Percentiles rank a stretch among this genome's conserved stretches.
These are phyloP conservation scores for Tethya wilhelma DNA, from an alignment of 37 sponge, comb jelly and placozoan species.

Conservation along the genomic window DNA sequence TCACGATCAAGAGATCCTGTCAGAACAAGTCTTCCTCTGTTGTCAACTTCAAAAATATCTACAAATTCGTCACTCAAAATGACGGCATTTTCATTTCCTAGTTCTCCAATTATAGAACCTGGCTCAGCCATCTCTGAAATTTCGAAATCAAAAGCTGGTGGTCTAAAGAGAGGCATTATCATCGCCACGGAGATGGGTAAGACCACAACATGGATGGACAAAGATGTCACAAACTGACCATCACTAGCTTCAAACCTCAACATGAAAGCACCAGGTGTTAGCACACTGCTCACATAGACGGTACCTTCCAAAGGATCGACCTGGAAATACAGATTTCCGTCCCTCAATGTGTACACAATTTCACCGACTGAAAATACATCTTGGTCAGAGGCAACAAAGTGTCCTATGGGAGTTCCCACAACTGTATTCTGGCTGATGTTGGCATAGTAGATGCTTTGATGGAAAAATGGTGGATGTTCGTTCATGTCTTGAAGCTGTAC, in stretches of 20 bases:
- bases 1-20: conserved; percentile 43
- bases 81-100: neutral
- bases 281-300: conserved; percentile 14
- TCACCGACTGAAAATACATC: conserved; percentile 26
- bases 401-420: conserved; percentile 46
- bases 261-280: neutral
- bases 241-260: conserved; percentile 56
- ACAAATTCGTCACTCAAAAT: neutral
- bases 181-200: neutral
- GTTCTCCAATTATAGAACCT: conserved; percentile 2
- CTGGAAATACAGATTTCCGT: conserved; percentile 17
- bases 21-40: conserved; percentile 25
- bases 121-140: conserved; percentile 4
- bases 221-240: conserved; percentile 14
- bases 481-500: conserved; percentile 50
- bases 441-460: conserved; percentile 11
- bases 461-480: conserved; percentile 56
- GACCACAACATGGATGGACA: conserved; percentile 19
- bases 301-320: conserved; percentile 50
- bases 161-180: conserved; percentile 5
- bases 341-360: conserved; percentile 34
- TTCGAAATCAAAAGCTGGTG: conserved; percentile 13
- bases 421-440: conserved; percentile 33
- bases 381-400: conserved; percentile 53
- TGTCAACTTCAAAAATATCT: neutral